Conservation (phyloP, 2,888 invertebrate species). For the Kuschelorhynchus macadamiae region DNA sequence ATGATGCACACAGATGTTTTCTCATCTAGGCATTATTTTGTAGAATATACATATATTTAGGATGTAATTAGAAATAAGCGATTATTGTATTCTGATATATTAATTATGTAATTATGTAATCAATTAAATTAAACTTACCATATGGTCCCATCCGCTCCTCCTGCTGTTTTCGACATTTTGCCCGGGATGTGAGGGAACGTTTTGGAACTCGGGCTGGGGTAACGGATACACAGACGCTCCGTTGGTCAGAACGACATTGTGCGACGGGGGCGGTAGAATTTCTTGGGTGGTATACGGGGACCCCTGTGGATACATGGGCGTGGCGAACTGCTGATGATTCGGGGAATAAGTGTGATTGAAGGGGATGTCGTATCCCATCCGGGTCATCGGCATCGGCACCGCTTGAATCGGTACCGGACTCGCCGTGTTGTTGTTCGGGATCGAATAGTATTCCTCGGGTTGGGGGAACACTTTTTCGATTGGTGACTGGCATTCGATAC, state of each 20-base stretch:
- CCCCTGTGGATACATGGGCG: slow-evolving; percentile 60
- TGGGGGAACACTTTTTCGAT: slow-evolving; percentile 61
- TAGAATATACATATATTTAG: no score
- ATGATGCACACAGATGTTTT: no score
- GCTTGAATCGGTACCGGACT: slow-evolving; percentile 63
- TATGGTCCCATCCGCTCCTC: slow-evolving; percentile 59
- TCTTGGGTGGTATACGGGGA: slow-evolving; percentile 49
- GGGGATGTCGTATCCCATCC: slow-evolving; percentile 64
- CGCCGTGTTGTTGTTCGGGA: slow-evolving; percentile 58
- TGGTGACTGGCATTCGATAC: slow-evolving; percentile 64
- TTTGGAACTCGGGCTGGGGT: slow-evolving; percentile 49
- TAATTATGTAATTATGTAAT: no score
- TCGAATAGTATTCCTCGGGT: slow-evolving; percentile 64
- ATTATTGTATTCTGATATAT: no score
- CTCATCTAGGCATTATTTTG: no score
- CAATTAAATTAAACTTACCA: no score
- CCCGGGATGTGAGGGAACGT: slow-evolving; percentile 24
- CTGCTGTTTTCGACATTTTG: slow-evolving; percentile 50
- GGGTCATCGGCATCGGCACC: slow-evolving; percentile 62
- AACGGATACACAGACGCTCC: slow-evolving; percentile 64
- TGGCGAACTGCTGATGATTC: slow-evolving; percentile 57
- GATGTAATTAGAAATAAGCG: no score
- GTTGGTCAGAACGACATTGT: slow-evolving; percentile 60
- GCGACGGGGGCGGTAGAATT: slow-evolving; percentile 53
- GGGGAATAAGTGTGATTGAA: slow-evolving; percentile 59